Base-by-base conservation (phyloP, 2,888 invertebrate genomes). In the Plebejus anna region DNA sequence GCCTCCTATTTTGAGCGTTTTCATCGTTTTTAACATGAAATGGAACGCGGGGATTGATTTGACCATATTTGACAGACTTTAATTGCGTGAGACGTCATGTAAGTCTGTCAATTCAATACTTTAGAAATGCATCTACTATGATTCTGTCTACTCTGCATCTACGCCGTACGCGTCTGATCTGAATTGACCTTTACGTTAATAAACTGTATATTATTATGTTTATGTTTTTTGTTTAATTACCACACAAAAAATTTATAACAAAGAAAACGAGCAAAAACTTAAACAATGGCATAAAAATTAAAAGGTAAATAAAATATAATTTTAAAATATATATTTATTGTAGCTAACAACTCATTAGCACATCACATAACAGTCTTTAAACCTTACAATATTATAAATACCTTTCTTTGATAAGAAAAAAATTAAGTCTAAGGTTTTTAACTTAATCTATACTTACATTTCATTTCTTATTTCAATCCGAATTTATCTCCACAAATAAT, bases 311-410 rank as follows among this genome's bases (percentile, higher is more conserved):
- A 73, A 73, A 73, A 51, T 32, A 22, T 16, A 28, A 55, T 32
- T 32, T 73, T 32, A 73, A 73, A 73, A 73, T 73, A 73, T 55
- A 73, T 55, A 51, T 73, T 73, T 73, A 73, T 55, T 73, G 32
- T 73, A 73, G 51, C 73, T 73, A 55, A 73, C 73, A 73, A 55
- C 32, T 73, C 13, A 72, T 47, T 22, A 73, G 47, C 73, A 32
- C 16, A 73, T 73, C 51, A 73, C 32, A 32, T 73, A 73, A 73
- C 75, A 78, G 76, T 75, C 76, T 77, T 76, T 70, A 11, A 51
- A 76, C 59, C 75, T 78, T 75, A 76, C 47, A 22, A 22, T 22
- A 55, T 71, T 57, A 36, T 55, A 47, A 70, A 78, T 36, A 66
- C 66, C 42, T 75, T 47, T 55, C 42, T 75, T 72, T 22, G 59